Evolutionary conservation across 2,113 vertebrate genomes (phyloP), one percentile per base, ranked within the genome.

Genomic region (Callopanchax toddi): DNA sequence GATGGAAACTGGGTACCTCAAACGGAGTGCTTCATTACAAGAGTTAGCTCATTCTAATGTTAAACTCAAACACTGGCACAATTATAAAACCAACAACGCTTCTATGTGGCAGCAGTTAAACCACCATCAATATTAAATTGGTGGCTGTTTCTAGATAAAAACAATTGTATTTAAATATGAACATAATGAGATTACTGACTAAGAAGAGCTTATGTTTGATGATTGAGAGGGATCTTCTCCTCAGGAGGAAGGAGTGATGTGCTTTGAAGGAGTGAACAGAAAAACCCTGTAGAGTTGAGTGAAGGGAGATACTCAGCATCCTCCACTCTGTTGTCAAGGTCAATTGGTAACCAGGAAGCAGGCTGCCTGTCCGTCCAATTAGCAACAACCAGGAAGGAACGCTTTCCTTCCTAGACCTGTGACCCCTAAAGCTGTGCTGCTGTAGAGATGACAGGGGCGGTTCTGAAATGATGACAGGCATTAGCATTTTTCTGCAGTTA

Each of bases 401-500:
- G 42, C 64, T 86, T 83, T 82, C 51, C 63, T 58, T 80, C 74
- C 74, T 34, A 55, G 73, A 84, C 82, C 83, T 72, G 48, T 86
- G 78, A 89, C 82, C 89, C 78, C 74, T 83, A 86, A 89, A 87
- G 83, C 85, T 84, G 83, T 77, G 82, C 83, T 74, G 80, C 76
- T 66, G 77, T 69, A 78, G 65, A 88, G 76, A 86, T 83, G 82
- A 88, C 85, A 84, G 83, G 81, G 85, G 77, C 72, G 83, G 81
- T 78, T 87, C 74, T 79, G 73, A 85, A 89, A 89, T 87, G 79
- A 92, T 90, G 89, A 90, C 85, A 85, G 77, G 86, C 82, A 87
- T 87, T 89, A 89, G 88, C 87, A 89, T 91, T 86, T 89, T 89
- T 79, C 78, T 78, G 81, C 79, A 81, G 86, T 87, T 91, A 89